Conservation (phyloP, 2,888 invertebrate species). For the Loripinus fragilis region DNA sequence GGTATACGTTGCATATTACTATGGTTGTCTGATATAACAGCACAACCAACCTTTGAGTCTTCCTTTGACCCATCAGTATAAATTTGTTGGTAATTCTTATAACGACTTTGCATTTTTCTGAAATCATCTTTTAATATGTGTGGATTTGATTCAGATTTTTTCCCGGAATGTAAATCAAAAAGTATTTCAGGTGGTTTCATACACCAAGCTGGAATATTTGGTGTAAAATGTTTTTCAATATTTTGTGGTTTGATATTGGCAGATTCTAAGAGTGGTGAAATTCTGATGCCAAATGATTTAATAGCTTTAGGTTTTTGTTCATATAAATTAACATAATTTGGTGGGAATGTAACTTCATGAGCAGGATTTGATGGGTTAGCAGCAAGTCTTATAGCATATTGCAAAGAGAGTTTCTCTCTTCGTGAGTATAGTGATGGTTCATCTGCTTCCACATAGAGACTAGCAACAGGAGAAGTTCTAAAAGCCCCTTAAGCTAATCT, state of each 20-base stretch:
- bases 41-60: too few relatives aligned
- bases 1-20: too few relatives aligned
- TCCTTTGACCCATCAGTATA: too few relatives aligned
- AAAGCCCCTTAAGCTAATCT: conserved; percentile 41
- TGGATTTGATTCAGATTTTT: too few relatives aligned
- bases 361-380: conserved; percentile 11
- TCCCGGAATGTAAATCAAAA: neutral
- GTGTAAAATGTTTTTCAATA: neutral
- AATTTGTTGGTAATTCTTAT: too few relatives aligned
- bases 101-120: too few relatives aligned
- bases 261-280: neutral
- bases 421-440: conserved; percentile 29
- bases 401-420: conserved; percentile 18
- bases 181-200: conserved; percentile 15
- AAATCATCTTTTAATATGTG: too few relatives aligned
- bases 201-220: conserved; percentile 19
- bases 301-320: conserved; percentile 2
- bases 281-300: conserved; percentile 23
- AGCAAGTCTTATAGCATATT: conserved; percentile 23
- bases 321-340: neutral
- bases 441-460: conserved; percentile 38
- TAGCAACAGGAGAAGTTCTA: conserved; percentile 36
- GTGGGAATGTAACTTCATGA: conserved; percentile 12
- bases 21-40: too few relatives aligned
- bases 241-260: neutral